Conservation (phyloP, 2,888 invertebrate species). For the Ormyrus rosae region DNA sequence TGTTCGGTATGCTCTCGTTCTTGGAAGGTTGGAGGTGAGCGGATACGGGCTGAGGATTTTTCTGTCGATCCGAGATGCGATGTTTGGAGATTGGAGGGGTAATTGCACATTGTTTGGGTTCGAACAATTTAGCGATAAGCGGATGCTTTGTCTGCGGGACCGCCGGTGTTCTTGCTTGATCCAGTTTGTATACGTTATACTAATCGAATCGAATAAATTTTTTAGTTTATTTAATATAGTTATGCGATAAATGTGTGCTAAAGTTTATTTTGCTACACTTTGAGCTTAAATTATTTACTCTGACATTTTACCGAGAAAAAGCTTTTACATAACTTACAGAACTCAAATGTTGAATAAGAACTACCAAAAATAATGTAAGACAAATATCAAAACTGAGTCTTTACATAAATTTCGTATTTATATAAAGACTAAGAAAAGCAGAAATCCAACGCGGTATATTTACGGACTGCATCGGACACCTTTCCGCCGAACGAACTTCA, state of each 20-base stretch:
- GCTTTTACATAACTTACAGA: no score
- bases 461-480: background rate
- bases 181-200: background rate
- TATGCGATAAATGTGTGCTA: background rate
- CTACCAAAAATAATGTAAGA: no score
- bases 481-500: background rate
- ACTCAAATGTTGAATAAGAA: no score
- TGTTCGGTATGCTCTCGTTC: constrained; percentile 2
- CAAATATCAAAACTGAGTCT: no score
- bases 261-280: background rate
- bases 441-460: background rate
- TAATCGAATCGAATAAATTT: no score
- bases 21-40: background rate
- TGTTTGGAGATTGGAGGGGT: background rate
- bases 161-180: background rate
- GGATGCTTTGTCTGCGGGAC: no score
- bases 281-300: no score
- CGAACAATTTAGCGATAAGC: background rate
- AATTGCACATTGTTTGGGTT: constrained; percentile 15
- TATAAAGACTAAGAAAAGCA: background rate
- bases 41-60: background rate
- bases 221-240: background rate
- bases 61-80: background rate
- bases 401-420: background rate
- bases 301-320: no score